Base-by-base conservation (phyloP, 1,140 invertebrate species). In the Sitobion miscanthi region DNA sequence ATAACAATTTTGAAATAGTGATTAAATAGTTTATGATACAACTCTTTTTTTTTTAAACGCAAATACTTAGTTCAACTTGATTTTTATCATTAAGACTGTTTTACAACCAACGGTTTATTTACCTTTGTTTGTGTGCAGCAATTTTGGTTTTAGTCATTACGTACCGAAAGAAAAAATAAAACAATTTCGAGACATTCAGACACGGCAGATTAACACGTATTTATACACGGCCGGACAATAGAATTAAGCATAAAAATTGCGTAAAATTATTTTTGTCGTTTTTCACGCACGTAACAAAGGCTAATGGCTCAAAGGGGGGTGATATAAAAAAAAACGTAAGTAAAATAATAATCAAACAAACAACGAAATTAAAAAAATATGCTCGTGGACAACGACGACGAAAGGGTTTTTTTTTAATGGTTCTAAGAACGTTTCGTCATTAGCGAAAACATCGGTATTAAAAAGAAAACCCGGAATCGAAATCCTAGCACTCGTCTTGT, bases 321-420 rank as follows among this genome's bases (percentile, higher is more conserved):
- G 7, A 11, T 42, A 11, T 42, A 42, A 23, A 4, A 85, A 85
- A 85, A 85, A 83, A 35, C 42, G 38, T 35, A 23, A 83, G n/a
- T 38, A 83, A 83, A 83, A 83, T 83, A 86, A 86, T 47, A 42
- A 45, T 86, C 62, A 77, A 35, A 77, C 30, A 77, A 17, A 77
- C 62, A 77, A n/a, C 62, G 62, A 77, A 77, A 77, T 77, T 77
- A 77, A 77, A 77, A 52, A 77, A 77, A 77, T 77, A n/a, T 54
- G 49, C 8, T 89, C 45, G 4, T 14, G 38, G 14, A 83, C 45
- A 49, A 42, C 42, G 35, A 45, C 23, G 9, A 38, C 52, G 88
- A 89, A 89, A 89, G 52, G 88, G 49, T n/a, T 57, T 90, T 90
- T 90, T 90, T 45, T 45, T 42, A 69, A 47, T 86, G 8, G 25